These are phyloP conservation scores for Drosophila phalerata DNA, from an alignment of 2,888 invertebrate species.

Conservation along the genomic window DNA sequence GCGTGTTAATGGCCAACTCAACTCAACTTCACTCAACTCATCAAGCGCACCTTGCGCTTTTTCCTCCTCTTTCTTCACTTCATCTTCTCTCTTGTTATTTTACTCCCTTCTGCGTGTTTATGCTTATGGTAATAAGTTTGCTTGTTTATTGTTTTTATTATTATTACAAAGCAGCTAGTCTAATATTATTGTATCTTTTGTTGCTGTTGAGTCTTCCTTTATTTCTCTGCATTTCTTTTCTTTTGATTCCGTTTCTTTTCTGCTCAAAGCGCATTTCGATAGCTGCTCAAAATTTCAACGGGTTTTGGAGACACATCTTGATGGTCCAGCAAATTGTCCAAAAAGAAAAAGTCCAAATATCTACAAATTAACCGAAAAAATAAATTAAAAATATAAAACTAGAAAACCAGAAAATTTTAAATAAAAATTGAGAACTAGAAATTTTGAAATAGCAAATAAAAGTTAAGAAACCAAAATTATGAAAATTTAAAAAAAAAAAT, in stretches of 20 bases:
- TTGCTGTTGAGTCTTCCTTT: conserved; percentile 60
- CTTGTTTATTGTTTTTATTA: conserved; percentile 70
- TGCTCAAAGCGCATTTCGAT: conserved; percentile 38
- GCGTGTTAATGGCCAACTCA: conserved; percentile 47
- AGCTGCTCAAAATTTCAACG: conserved; percentile 32
- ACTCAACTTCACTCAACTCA: conserved; percentile 18
- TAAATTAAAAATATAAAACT: no score
- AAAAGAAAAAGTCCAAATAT: no score
- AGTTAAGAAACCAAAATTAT: no score
- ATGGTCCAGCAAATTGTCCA: neutral
- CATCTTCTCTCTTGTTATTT: neutral
- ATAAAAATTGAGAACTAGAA: no score
- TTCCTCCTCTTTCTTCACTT: neutral
- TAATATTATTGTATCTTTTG: conserved; percentile 42
- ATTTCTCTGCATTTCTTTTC: conserved; percentile 29
- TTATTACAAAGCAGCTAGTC: conserved; percentile 49
- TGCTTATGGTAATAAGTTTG: conserved; percentile 77
- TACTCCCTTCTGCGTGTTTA: conserved; percentile 60
- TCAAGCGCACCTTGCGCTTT: conserved; percentile 29
- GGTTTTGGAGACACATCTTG: conserved; percentile 25
- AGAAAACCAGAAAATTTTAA: no score
- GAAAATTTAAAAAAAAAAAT: no score
- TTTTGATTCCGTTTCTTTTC: conserved; percentile 25
- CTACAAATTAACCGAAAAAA: no score
- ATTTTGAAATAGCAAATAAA: no score